Base-by-base conservation (phyloP, 2,797 vertebrate genomes). In the Myotis daubentonii region DNA sequence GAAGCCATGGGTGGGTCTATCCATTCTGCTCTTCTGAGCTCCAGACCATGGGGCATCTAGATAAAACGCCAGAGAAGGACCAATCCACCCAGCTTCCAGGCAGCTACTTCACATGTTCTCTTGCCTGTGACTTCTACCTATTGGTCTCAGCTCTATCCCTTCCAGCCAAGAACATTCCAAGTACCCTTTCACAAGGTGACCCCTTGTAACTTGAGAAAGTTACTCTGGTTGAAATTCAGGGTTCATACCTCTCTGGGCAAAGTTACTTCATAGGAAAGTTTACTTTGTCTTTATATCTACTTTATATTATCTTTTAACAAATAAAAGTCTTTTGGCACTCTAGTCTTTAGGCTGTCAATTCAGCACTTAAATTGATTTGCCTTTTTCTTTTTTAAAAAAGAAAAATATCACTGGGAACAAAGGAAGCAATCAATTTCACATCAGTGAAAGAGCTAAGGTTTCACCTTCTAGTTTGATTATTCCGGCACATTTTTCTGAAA, bases 401-500 rank as follows among this genome's bases (percentile, higher is more conserved):
- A 92, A 94, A 94, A 81, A 57, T 82, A 74, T 94, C 62, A 85
- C 55, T 41, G 51, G 66, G 49, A 95, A 96, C 78, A 94, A 96
- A 96, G 70, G 78, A 96, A 95, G 74, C 25, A 85, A 93, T 96
- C 81, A 95, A 94, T 95, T 96, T 85, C 78, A 93, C 17, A 79
- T 87, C 85, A 93, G 36, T 94, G 85, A 96, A 84, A 91, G 78
- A 93, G 81, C 70, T 91, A 94, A 94, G 76, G 82, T 97, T 95
- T 96, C 53, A 94, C 71, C 55, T 94, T 92, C 75, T 66, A 83
- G 82, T n/a, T 96, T 87, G 66, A 95, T 94, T 94, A 91, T 84
- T 81, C 36, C 38, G 70, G 36, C 70, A 87, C 60, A 92, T 94
- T 83, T 84, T 95, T 97, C 83, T 97, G 94, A 97, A 97, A 95